Base-by-base conservation (phyloP, 2,888 invertebrate species). In the Idaea biselata region DNA sequence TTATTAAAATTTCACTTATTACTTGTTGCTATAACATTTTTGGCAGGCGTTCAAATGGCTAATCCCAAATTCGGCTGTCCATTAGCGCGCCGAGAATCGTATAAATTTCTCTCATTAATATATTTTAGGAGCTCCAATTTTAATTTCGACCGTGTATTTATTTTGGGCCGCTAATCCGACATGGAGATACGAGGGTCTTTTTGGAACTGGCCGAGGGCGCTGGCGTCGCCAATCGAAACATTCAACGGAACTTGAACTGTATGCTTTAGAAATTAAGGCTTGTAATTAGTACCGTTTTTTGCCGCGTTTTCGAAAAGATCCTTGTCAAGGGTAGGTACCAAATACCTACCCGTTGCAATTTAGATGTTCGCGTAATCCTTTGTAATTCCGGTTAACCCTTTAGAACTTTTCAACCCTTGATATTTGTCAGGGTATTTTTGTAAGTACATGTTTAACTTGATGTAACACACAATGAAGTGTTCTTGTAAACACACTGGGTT, bases 81-180 rank as follows among this genome's bases (percentile, higher is more conserved):
- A 63, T 63, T 63, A 63, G 57, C 17, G 16, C 53, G 59, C 16
- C 54, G 31, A 63, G 59, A 54, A 54, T 31, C 17, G 44, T 44
- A 31, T 63, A 60, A 16, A 16, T 16, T 60, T 57, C 53, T 17
- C 17, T 18, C 56, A 18, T 56, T 18, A 56, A 56, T 56, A 56
- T 56, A 18, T 56, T 55, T 56, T 56, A 18, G 33, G 44, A 44
- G 16, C 11, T 60, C 18, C 2, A 18, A 17, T 59, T 63, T 58
- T 63, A 64, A 67, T 67, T 65, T 63, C 68, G 65, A 67, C 60
- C 64, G 59, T 25, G 61, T 65, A 69, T 73, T 73, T 79, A 78
- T 81, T 78, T 74, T 73, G 77, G 76, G 68, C 65, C 63, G 71
- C 68, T 81, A 79, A 81, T 79, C 81, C 77, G 65, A 65, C 74